A percentile compares a stretch with the other conserved stretches of the same genome.
phyloP scores from a whole-genome alignment of 2,113 vertebrate species.

The Engystomops pustulosus region DNA sequence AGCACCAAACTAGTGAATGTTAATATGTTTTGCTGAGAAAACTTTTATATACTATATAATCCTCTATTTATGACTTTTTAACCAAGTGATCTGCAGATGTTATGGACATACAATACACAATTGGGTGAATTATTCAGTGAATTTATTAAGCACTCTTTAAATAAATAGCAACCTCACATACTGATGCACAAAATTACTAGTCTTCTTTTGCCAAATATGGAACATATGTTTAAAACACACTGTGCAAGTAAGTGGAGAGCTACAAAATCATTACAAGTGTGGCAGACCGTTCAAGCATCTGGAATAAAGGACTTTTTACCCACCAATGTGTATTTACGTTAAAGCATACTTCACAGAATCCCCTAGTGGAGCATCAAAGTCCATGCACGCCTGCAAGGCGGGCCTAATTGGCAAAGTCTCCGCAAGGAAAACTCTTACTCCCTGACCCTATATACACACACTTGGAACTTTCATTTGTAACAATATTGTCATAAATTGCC shows the following conservation, averaged over 20 bases:
- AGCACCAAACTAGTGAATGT: background rate
- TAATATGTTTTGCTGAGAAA: background rate
- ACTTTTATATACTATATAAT: background rate
- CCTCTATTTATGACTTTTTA: background rate
- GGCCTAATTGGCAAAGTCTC: too few relatives aligned
- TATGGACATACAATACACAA: background rate
- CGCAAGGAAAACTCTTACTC: too few relatives aligned
- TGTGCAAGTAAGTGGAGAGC: conserved; percentile 24
- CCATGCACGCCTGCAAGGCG: too few relatives aligned
- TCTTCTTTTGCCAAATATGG: conserved; percentile 14
- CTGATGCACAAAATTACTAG: conserved; percentile 16
- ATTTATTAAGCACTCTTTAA: background rate
- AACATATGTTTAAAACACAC: conserved; percentile 24
- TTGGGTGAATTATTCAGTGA: background rate
- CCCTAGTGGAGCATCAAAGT: too few relatives aligned
- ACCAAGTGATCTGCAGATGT: background rate
- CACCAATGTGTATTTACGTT: background rate
- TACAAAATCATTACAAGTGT: background rate
- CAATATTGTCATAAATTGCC: too few relatives aligned
- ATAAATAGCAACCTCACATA: background rate
- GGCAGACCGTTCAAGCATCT: background rate
- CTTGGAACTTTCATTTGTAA: background rate
- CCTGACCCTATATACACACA: too few relatives aligned
- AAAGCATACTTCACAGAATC: too few relatives aligned
- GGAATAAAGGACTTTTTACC: background rate